Percentiles rank a stretch among this genome's conserved stretches.
Conservation (phyloP, 2,797 vertebrate genomes). For the Hippoglossus hippoglossus region DNA sequence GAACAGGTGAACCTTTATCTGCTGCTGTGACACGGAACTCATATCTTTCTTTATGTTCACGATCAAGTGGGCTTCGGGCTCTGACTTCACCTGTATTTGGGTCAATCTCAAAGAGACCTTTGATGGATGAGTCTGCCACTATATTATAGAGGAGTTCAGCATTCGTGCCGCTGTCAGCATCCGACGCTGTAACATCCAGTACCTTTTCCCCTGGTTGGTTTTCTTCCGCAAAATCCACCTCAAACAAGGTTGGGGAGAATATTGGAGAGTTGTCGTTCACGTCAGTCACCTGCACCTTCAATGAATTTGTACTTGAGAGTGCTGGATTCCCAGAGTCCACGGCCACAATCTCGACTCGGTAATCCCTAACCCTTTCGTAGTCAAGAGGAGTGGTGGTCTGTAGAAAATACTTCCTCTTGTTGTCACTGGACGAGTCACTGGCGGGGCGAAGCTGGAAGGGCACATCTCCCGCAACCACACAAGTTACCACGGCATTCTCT, state of each 20-base stretch:
- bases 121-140: slow-evolving; percentile 89
- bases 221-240: slow-evolving; percentile 95
- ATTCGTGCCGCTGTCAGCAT: slow-evolving; percentile 96
- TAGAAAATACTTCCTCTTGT: slow-evolving; percentile 98
- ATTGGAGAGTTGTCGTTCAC: slow-evolving; percentile 96
- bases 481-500: slow-evolving; percentile 97
- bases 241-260: slow-evolving; percentile 93
- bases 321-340: slow-evolving; percentile 98
- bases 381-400: slow-evolving; percentile 96
- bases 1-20: slow-evolving; percentile 95
- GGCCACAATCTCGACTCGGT: slow-evolving; percentile 95
- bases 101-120: slow-evolving; percentile 94
- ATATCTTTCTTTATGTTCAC: slow-evolving; percentile 94
- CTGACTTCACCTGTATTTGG: slow-evolving; percentile 92
- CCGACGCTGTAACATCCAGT: slow-evolving; percentile 91
- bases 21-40: slow-evolving; percentile 94
- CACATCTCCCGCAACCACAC: slow-evolving; percentile 95
- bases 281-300: slow-evolving; percentile 97
- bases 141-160: slow-evolving; percentile 94
- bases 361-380: slow-evolving; percentile 93
- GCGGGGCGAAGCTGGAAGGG: slow-evolving; percentile 96
- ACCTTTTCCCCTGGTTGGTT: slow-evolving; percentile 93
- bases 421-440: slow-evolving; percentile 94
- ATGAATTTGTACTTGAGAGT: slow-evolving; percentile 96
- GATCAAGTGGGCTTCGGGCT: slow-evolving; percentile 93